Evolutionary conservation across 2,888 invertebrate species (phyloP), one percentile per base, ranked within the genome.

Genomic region (Protodeltote pygarga): DNA sequence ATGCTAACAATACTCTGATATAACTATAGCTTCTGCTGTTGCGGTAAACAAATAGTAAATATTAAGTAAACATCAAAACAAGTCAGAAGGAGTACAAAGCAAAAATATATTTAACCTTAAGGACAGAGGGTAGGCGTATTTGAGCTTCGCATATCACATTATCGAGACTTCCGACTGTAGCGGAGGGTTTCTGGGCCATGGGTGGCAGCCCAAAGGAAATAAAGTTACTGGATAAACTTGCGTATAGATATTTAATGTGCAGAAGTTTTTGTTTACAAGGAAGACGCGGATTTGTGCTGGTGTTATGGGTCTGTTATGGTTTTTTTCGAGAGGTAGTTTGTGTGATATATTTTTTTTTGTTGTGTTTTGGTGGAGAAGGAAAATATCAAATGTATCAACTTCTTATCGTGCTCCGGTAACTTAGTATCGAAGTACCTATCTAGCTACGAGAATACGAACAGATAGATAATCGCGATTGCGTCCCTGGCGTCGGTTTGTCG

Each of bases 141-240:
- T 67, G 68, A 66, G 65, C 61, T 66, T 62, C 70, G 49, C 67
- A 73, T 77, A 75, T 77, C 74, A 71, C 71, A 77, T 78, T 78
- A 78, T 77, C 71, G 71, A 58, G 66, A 59, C 57, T 65, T 70
- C 64, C 49, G 60, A 50, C 52, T 51, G 57, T 45, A 52, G 37
- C 21, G 54, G 54, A 53, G 60, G 59, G 50, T 37, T 50, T 65
- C 55, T 28, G 55, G 55, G 41, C 19, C 35, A 60, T 57, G 54
- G 52, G 59, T 52, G 58, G 49, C 34, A 49, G 25, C 39, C 50
- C 32, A 27, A 49, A 48, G 34, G 57, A 58, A 63, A 58, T 57
- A 64, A 58, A 64, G 45, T 63, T 60, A 61, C 66, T 60, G 49
- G 48, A 60, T 60, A 52, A 57, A 60, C 48, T 67, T 55, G 33